A percentile compares a stretch with the other conserved stretches of the same genome.
Evolutionary conservation across 2,888 invertebrate genomes (phyloP).

Genomic region (Drosophila borealis): DNA sequence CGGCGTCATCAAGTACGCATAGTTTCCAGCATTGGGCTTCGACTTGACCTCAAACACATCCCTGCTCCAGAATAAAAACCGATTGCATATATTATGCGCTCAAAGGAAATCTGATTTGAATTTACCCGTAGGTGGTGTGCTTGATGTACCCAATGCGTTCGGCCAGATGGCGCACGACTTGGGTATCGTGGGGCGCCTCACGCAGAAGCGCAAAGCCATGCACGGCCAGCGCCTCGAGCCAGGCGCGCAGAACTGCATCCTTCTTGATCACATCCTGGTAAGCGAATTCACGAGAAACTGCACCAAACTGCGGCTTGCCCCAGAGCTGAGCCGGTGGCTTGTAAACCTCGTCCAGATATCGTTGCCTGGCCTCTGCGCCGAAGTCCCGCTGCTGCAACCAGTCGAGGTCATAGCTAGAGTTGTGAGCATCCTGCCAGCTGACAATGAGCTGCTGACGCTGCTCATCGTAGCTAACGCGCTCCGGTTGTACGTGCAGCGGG

Average conservation of each 20-base stretch:
- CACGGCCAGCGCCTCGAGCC: constrained; percentile 87
- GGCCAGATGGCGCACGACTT: constrained; percentile 86
- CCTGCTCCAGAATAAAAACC: constrained; percentile 73
- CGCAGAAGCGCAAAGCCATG: constrained; percentile 88
- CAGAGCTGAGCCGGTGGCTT: constrained; percentile 86
- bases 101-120: neutral
- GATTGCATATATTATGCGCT: neutral
- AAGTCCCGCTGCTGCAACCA: constrained; percentile 89
- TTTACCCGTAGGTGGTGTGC: constrained; percentile 90
- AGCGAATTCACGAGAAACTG: constrained; percentile 86
- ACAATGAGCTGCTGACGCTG: constrained; percentile 77
- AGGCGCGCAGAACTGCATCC: constrained; percentile 85
- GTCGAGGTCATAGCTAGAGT: constrained; percentile 86
- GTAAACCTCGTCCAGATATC: constrained; percentile 86
- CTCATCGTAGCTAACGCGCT: constrained; percentile 42
- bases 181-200: constrained; percentile 86
- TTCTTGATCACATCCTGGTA: constrained; percentile 86
- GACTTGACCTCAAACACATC: constrained; percentile 88
- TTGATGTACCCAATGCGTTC: constrained; percentile 89
- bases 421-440: constrained; percentile 88
- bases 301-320: constrained; percentile 86
- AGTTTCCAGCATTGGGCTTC: constrained; percentile 89
- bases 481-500: constrained; percentile 85
- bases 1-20: constrained; percentile 89
- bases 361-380: constrained; percentile 84